Base-by-base conservation (phyloP, 2,113 vertebrate species). In the Vulpes lagopus region DNA sequence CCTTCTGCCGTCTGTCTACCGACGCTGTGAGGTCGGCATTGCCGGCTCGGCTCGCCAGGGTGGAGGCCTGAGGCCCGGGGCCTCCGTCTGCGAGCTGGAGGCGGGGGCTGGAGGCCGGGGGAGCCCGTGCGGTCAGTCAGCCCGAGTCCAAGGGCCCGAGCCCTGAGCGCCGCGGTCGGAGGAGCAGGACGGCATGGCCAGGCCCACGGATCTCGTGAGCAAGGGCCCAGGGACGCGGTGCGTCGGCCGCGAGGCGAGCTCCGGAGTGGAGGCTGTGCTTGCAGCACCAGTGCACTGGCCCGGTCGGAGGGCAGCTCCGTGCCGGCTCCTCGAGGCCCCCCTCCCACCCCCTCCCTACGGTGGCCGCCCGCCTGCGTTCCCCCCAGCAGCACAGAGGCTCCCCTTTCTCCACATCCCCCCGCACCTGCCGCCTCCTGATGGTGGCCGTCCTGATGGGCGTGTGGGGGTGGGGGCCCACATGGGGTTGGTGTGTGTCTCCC, bases 1-100 rank as follows among this genome's bases (percentile, higher is more conserved):
- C 43, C 38, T 35, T 12, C 69, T 22, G 12, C 5, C 71, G 2
- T 23, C 71, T 23, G 23, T 43, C 35, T 43, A 7, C 43, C 0
- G 5, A 14, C 43, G 7, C 0, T 10, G 7, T 74, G 74, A 51
- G 27, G 23, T 6, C 6, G 35, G 53, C 10, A 5, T 7, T 4
- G 20, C 0, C 15, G 49, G 19, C 3, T 38, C 3, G 11, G 16
- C 49, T 20, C 32, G 2, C n/a, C 2, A 5, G 49, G 23, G 11
- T 9, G 30, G 51, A 32, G 51, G 27, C 51, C 27, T 0, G 27
- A 19, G 27, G 76, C 49, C 76, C 9, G 17, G 43, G 43, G 27
- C 3, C 25, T 0, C 25, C 8, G 6, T 79, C 22, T 14, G 49
- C 3, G 14, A 10, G 59, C 49, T 8, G 32, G 43, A 35, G 74